A percentile compares a stretch with the other conserved stretches of the same genome.
phyloP scores from a whole-genome alignment of 2,113 vertebrate genomes.

The Prietella phreatophila region DNA sequence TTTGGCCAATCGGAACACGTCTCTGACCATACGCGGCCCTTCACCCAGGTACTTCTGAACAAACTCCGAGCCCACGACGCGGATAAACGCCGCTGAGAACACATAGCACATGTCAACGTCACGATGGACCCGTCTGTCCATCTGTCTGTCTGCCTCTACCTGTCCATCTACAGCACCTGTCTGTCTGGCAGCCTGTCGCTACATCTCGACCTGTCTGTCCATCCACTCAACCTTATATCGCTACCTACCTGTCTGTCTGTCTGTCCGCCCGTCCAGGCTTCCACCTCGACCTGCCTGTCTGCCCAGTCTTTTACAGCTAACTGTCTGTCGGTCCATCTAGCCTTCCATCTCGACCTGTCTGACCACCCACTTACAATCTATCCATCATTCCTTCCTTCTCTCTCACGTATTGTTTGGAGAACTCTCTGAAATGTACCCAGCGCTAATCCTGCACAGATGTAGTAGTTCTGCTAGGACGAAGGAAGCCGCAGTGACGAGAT shows the following conservation, averaged over 20 bases:
- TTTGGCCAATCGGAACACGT: slow-evolving; percentile 94
- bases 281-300: not conserved
- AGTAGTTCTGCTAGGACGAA: not conserved
- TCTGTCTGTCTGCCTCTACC: not conserved
- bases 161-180: not conserved
- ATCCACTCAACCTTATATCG: too few species aligned
- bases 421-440: too few species aligned
- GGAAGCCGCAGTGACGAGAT: too few species aligned
- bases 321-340: not conserved
- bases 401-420: too few species aligned
- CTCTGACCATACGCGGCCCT: slow-evolving; percentile 92
- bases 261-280: too few species aligned
- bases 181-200: not conserved
- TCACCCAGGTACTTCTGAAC: slow-evolving; percentile 96
- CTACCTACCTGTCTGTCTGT: not conserved
- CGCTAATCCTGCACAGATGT: not conserved
- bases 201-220: not conserved
- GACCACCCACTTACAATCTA: not conserved
- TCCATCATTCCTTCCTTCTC: not conserved
- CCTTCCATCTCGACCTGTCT: too few species aligned
- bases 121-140: not conserved
- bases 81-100: slow-evolving; percentile 87
- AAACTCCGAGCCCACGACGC: slow-evolving; percentile 93
- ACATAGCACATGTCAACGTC: not conserved
- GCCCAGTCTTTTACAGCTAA: not conserved